Evolutionary conservation across 2,113 vertebrate genomes (phyloP), one percentile per base, ranked within the genome.

Genomic region (Rhombomys opimus): DNA sequence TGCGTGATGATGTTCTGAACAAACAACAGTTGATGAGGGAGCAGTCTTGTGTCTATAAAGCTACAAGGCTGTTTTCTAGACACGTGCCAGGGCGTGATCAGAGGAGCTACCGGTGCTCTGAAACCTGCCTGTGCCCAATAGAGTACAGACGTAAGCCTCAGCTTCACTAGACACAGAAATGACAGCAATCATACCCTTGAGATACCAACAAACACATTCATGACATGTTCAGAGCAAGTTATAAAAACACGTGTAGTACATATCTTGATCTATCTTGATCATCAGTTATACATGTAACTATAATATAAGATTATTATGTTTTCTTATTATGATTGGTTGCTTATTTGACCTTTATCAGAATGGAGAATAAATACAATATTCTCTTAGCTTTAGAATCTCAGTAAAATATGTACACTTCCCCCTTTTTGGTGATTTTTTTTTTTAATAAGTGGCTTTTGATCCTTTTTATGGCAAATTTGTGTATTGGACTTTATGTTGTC

Each of bases 1-100:
- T 97, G 50, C 35, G 41, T 97, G 89, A 97, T 96, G 98, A 97
- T 94, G 73, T 84, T 96, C 97, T 95, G 93, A 97, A 98, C 92
- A 98, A 93, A 97, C 91, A 95, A 89, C 35, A 96, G 92, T 91
- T 98, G 96, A 98, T 97, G 96, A 97, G 91, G 87, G 68, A 1
- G 14, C 93, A 75, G 70, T 80, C 89, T 82, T 98, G 12, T 95
- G 90, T 67, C 97, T 57, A 97, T 54, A 92, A 85, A 82, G 70
- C 80, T 80, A 50, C 89, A 89, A 95, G 93, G 72, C 94, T 96
- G 96, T 67, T 94, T 2, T 93, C 76, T 91, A 80, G 72, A 93
- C 85, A 91, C n/a, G 46, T 63, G 88, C 41, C 23, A 92, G 95
- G 91, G 76, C 76, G 92, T 95, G 87, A 65, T 94, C 77, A 72